Evolutionary conservation across 2,888 invertebrate species (phyloP), one percentile per base, ranked within the genome.

Genomic region (Hofmannophila pseudospretella): DNA sequence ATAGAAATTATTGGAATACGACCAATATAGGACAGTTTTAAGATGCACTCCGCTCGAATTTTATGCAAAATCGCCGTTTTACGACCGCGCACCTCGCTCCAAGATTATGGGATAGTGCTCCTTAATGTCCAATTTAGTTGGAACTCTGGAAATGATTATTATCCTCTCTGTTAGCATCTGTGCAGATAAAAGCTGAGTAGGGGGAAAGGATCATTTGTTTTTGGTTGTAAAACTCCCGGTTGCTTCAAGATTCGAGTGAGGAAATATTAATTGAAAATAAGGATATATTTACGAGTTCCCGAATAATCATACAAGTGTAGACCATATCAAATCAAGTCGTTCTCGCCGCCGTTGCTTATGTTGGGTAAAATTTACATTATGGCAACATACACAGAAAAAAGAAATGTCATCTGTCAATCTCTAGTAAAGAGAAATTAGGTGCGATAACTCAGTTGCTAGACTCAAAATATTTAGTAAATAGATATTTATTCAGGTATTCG

Each of bases 31-130:
- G 52, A 51, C 42, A 42, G 50, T 46, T 61, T 55, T 51, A 56
- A 60, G 51, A 58, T 63, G 62, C 59, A 56, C 52, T 58, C 53
- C 45, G 33, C 44, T 38, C 46, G 51, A 62, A 60, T 65, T 65
- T 61, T 61, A 67, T 68, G 57, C 58, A 54, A 60, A 62, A 65
- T 57, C 63, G 54, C 58, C 58, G 45, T 64, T 71, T 68, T 67
- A 66, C 63, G 58, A 58, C 49, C 59, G 47, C 47, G 49, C 53
- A 47, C 45, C 51, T 41, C 35, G 41, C 32, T 32, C 32, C 32
- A 16, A 28, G 36, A 27, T 35, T 39, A 39, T 34, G 32, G 34
- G 29, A 20, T 27, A 37, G 34, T 34, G 41, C 36, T 34, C 31
- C 22, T 41, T 41, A 37, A 44, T 44, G 48, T 36, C 54, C 44